Conservation (phyloP, 1,140 invertebrate species). For the Diachasmimorpha longicaudata region DNA sequence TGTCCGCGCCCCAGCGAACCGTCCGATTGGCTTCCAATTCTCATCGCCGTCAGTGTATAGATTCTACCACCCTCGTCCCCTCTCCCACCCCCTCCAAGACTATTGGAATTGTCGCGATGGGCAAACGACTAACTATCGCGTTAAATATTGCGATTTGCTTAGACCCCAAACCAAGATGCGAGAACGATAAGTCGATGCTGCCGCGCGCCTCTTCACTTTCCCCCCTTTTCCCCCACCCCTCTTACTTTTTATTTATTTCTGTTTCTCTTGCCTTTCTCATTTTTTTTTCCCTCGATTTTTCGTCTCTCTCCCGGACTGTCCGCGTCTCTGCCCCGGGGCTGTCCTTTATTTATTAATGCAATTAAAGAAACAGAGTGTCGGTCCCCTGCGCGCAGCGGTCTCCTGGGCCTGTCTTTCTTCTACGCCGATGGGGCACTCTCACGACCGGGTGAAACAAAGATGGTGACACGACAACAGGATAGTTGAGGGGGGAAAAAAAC, state of each 20-base stretch:
- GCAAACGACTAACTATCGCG: conserved; percentile 48
- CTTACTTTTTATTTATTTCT: conserved; percentile 37
- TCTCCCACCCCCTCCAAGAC: not conserved
- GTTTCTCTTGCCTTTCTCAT: conserved; percentile 28
- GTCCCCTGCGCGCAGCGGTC: conserved; percentile 28
- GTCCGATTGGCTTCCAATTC: conserved; percentile 39
- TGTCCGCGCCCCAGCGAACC: conserved; percentile 37
- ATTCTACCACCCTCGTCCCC: not conserved
- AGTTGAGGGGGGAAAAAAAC: not conserved
- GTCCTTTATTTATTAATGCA: conserved; percentile 63
- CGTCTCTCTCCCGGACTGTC: not conserved
- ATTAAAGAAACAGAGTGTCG: conserved; percentile 61
- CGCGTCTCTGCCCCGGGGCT: conserved; percentile 30
- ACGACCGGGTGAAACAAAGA: conserved; percentile 30
- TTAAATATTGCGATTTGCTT: conserved; percentile 58
- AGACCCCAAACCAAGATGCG: conserved; percentile 10
- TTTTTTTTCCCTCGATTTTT: not conserved
- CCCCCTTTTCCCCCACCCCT: too few species aligned
- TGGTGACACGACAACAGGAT: conserved; percentile 5
- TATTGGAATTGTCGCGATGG: not conserved
- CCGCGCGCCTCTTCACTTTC: conserved; percentile 11
- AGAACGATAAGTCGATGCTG: conserved; percentile 6
- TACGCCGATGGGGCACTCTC: conserved; percentile 38
- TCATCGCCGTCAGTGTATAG: not conserved
- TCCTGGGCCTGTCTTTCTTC: conserved; percentile 43